Evolutionary conservation across 2,888 invertebrate species (phyloP).

Genomic region (Hirtodrosophila trivittata): DNA sequence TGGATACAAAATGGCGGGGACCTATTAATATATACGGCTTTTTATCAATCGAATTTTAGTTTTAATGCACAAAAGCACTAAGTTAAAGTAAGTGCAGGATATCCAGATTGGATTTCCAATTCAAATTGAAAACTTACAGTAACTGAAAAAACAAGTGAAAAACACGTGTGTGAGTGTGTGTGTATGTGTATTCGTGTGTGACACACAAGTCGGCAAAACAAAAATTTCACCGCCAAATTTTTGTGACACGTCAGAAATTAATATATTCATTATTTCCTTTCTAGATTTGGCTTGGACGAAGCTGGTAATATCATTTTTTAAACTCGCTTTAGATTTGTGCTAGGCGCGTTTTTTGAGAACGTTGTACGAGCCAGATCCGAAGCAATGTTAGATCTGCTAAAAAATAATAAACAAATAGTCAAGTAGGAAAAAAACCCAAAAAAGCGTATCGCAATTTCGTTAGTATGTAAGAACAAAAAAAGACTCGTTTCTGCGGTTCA

Average conservation of each 20-base stretch:
- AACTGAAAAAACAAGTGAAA: not conserved
- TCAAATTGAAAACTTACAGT: not conserved
- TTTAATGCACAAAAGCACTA: constrained; percentile 7
- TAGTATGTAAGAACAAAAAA: no score
- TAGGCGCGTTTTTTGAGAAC: not conserved
- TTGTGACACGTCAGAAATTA: constrained; percentile 42
- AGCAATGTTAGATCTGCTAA: not conserved
- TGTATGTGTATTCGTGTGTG: constrained; percentile 13
- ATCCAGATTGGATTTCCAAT: not conserved
- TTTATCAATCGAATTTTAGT: no score
- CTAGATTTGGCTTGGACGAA: no score
- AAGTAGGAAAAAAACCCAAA: no score
- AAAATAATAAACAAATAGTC: constrained; percentile 2
- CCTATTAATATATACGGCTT: constrained; percentile 26
- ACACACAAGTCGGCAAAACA: constrained; percentile 3
- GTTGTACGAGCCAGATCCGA: not conserved
- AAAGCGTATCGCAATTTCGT: no score
- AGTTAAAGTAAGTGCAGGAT: constrained; percentile 39
- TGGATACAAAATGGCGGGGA: constrained; percentile 62
- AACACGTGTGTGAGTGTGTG: constrained; percentile 1
- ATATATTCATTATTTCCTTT: constrained; percentile 1
- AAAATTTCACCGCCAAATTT: constrained; percentile 1
- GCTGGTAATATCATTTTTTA: no score
- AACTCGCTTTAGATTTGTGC: no score
- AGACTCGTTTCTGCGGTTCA: not conserved